Percentiles rank a stretch among this genome's conserved stretches.
These are phyloP conservation scores for Pygmarrhopalites habei DNA, from an alignment of 1,140 invertebrate species.

Conservation along the genomic window DNA sequence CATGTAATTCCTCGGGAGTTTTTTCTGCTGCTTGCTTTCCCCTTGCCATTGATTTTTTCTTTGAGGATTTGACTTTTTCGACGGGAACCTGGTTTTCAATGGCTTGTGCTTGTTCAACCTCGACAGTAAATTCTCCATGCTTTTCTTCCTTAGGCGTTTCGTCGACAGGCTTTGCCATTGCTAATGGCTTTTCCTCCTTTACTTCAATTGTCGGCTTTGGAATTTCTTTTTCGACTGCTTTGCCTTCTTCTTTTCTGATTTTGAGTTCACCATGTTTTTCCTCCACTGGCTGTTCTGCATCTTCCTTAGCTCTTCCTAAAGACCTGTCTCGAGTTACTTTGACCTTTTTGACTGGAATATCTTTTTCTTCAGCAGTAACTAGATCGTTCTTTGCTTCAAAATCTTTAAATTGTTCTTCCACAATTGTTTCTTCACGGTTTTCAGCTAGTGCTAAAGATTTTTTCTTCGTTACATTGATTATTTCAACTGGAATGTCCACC, in stretches of 20 bases:
- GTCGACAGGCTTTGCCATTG: background rate
- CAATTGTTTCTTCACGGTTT: background rate
- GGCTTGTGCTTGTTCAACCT: conserved; percentile 5
- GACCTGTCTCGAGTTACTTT: background rate
- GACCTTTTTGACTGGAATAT: conserved; percentile 3
- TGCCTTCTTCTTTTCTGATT: background rate
- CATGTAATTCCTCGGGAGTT: background rate
- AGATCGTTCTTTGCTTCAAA: background rate
- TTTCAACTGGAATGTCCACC: background rate
- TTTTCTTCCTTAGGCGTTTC: background rate
- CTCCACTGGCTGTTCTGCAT: background rate
- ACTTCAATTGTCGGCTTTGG: background rate
- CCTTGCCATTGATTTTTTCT: background rate
- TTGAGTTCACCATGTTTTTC: conserved; percentile 22
- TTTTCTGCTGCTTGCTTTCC: background rate
- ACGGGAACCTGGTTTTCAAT: conserved; percentile 2
- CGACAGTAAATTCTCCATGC: background rate
- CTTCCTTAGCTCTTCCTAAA: background rate
- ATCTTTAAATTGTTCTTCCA: background rate
- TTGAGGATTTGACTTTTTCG: background rate
- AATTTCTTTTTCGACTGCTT: background rate
- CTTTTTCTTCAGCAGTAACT: background rate
- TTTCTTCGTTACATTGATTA: background rate
- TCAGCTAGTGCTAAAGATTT: background rate
- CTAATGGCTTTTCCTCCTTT: background rate